A percentile compares a stretch with the other conserved stretches of the same genome.
Conservation (phyloP, 2,113 vertebrate genomes). For the Psilopogon haemacephalus region DNA sequence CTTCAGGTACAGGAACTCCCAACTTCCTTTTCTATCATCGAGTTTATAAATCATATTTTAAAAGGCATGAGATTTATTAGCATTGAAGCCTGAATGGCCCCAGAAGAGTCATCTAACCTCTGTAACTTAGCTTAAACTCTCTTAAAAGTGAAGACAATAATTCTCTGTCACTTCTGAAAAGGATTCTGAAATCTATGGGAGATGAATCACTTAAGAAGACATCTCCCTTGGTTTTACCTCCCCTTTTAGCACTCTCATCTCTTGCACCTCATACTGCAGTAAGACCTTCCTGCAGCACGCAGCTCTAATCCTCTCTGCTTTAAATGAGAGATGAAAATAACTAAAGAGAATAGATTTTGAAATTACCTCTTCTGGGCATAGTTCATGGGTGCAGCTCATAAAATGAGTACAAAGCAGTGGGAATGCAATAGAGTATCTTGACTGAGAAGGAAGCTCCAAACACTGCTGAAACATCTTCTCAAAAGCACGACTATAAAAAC, state of each 20-base stretch:
- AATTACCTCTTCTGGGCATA: constrained; percentile 96
- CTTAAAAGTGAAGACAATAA: not conserved
- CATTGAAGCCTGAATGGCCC: not conserved
- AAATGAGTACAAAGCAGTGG: constrained; percentile 98
- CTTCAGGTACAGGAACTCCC: not conserved
- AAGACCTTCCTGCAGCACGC: not conserved
- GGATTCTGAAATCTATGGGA: not conserved
- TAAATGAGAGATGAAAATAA: not conserved
- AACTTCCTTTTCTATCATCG: not conserved
- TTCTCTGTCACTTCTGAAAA: not conserved
- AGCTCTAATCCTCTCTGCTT: not conserved
- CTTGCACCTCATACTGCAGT: not conserved
- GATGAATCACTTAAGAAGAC: not conserved
- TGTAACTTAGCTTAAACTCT: not conserved
- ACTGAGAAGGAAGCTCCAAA: constrained; percentile 97
- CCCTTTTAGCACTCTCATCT: not conserved
- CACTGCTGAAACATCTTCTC: constrained; percentile 99
- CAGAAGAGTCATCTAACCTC: not conserved
- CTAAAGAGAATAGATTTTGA: not conserved
- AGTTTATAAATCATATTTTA: not conserved
- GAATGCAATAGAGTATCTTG: constrained; percentile 96
- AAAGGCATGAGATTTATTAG: not conserved
- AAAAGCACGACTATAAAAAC: constrained; percentile 99
- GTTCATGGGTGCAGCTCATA: constrained; percentile 98
- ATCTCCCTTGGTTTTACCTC: not conserved